Base-by-base conservation (phyloP, 2,888 invertebrate genomes). In the Phytoseiulus persimilis region DNA sequence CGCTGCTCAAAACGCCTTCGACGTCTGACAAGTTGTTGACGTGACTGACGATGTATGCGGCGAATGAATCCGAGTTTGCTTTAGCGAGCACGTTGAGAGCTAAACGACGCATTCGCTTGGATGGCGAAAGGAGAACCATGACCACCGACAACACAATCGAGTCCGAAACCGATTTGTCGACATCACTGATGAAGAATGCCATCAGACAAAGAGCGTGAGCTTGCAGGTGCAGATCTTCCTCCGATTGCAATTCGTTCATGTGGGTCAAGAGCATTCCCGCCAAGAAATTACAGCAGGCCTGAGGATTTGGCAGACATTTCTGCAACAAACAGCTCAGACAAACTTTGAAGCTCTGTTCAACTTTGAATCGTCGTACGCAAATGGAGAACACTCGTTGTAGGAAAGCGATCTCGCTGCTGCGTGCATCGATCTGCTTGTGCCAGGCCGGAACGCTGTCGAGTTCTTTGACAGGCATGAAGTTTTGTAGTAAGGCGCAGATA, bases 381-480 rank as follows among this genome's bases (percentile, higher is more conserved):
- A 32, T 87, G 5, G 87, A 87, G 87, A 87, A 87, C 14, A 87
- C 87, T n/a, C 87, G 32, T 23, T 45, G 87, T 5, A 87, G 87
- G 31, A 87, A 87, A 23, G 87, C 32, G n/a, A 87, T 33, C n/a
- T 87, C 87, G 45, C 87, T 87, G 87, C 87, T 87, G 32, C 87
- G 87, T n/a, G 87, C 3, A 31, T 87, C 87, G 39, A 87, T 45
- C 6, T 87, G 32, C 45, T 23, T 87, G 32, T 87, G 87, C 87
- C 87, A 87, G 28, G 87, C 32, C 0, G 87, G 87, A 23, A 87
- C 87, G 6, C 31, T 87, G 0, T 87, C 87, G n/a, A 87, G 32
- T 33, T 87, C 87, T n/a, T 87, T 87, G 6, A 87, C 45, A 45
- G 87, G 87, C 3, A 23, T 33, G 32, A 87, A 33, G 23, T 87